A percentile compares a stretch with the other conserved stretches of the same genome.
phyloP scores from a whole-genome alignment of 2,113 vertebrate species.

The Sapajus apella region DNA sequence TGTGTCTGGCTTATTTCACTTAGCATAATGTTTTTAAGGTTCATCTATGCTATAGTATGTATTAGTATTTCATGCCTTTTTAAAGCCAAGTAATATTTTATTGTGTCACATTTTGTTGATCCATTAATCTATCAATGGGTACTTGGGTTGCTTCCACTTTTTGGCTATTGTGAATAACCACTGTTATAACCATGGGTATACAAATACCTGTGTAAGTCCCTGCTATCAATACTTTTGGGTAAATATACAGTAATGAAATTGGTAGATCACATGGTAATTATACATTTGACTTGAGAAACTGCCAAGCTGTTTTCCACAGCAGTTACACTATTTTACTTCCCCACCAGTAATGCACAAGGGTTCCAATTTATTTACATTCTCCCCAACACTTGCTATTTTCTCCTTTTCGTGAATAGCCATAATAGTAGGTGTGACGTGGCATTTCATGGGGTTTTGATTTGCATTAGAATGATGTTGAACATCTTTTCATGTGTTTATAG shows the following conservation, averaged over 20 bases:
- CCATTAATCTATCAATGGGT: too few relatives aligned
- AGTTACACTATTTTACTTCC: background rate
- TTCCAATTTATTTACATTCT: background rate
- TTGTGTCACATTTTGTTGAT: too few relatives aligned
- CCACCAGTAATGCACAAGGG: background rate
- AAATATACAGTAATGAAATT: background rate
- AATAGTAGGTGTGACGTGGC: background rate
- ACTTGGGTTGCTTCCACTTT: too few relatives aligned
- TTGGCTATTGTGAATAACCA: too few relatives aligned
- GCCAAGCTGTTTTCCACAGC: background rate
- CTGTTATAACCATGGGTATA: too few relatives aligned
- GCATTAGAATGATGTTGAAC: background rate
- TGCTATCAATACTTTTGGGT: background rate
- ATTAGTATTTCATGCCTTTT: background rate
- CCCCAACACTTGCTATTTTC: background rate
- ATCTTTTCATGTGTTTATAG: background rate
- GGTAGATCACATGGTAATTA: background rate
- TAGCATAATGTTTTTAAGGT: background rate
- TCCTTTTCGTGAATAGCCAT: background rate
- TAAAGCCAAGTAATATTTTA: too few relatives aligned
- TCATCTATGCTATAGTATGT: background rate
- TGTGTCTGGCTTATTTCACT: background rate
- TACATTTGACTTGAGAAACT: background rate
- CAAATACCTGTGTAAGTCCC: background rate
- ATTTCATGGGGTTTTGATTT: background rate